Base-by-base conservation (phyloP, 2,113 vertebrate genomes). In the Crotophaga sulcirostris region DNA sequence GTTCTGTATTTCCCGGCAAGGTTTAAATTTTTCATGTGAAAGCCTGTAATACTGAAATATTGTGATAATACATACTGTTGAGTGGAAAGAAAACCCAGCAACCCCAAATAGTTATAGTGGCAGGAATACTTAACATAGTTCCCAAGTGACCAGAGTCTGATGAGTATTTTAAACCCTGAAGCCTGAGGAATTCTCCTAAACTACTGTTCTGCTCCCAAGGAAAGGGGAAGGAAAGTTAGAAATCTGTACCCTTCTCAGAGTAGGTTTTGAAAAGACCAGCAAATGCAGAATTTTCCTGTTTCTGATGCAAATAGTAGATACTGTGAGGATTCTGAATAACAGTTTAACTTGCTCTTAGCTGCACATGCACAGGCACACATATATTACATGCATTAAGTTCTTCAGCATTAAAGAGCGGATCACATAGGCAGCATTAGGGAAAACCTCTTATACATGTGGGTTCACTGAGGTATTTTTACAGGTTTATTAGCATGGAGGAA, bases 101-200 rank as follows among this genome's bases (percentile, higher is more conserved):
- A 69, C 63, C 34, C 77, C 51, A 72, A 79, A 93, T 87, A 89
- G 69, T 95, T 95, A 47, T 55, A 93, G 94, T 72, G 92, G 81
- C 92, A 87, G 79, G 78, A 97, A 96, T 97, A 52, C 85, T 96
- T 97, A 80, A 81, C 93, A 97, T 97, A 97, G 86, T 96, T 97
- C 94, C 88, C 94, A 94, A 95, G 91, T 0, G 79, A 93, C 51
- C 7, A 3, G 76, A 94, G 79, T 69, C 67, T 85, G 90, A 84
- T 14, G 67, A 92, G 83, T 92, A 95, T 97, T 96, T 95, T 95
- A 95, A 97, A 95, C 52, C 51, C 76, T 33, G 81, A 86, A 79
- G 84, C 36, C 86, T 79, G 45, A 34, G 72, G 84, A 96, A 95
- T 96, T 95, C 82, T 95, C 82, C 83, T 84, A 42, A 82, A 79